These are phyloP conservation scores for Triplophysa tibetana DNA, from an alignment of 2,113 vertebrate genomes.

Conservation along the genomic window DNA sequence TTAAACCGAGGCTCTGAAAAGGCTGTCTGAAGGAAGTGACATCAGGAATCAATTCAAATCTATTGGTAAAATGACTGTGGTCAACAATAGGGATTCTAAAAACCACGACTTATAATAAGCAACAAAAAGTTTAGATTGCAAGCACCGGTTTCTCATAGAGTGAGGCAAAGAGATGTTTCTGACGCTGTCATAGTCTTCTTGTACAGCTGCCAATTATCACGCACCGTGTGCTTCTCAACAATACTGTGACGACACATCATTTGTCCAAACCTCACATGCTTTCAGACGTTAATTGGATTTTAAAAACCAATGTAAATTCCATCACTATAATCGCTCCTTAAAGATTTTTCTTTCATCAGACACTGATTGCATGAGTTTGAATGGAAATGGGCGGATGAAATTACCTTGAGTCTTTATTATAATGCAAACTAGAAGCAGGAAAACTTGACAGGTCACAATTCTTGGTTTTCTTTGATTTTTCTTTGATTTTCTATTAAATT, in stretches of 20 bases:
- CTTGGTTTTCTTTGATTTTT: not conserved
- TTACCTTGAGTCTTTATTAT: slow-evolving; percentile 63
- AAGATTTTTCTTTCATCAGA: slow-evolving; percentile 67
- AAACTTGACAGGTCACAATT: slow-evolving; percentile 44
- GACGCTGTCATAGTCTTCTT: slow-evolving; percentile 63
- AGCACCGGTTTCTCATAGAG: slow-evolving; percentile 65
- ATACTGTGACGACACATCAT: slow-evolving; percentile 71
- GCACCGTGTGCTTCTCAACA: slow-evolving; percentile 71
- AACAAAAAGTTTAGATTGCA: slow-evolving; percentile 62
- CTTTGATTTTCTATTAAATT: no score
- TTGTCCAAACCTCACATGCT: slow-evolving; percentile 72
- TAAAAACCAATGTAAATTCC: slow-evolving; percentile 76
- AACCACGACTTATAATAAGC: slow-evolving; percentile 51
- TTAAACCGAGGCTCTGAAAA: not conserved
- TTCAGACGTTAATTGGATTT: slow-evolving; percentile 79
- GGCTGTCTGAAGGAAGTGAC: not conserved
- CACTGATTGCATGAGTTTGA: slow-evolving; percentile 71
- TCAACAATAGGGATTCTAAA: slow-evolving; percentile 60
- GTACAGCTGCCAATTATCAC: slow-evolving; percentile 73
- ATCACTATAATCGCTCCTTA: slow-evolving; percentile 71
- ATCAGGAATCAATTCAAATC: slow-evolving; percentile 36
- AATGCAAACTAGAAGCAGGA: slow-evolving; percentile 57
- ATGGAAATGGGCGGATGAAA: slow-evolving; percentile 63
- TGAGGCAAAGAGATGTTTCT: slow-evolving; percentile 59
- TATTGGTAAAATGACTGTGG: slow-evolving; percentile 43